Evolutionary conservation across 64 coral and sea anemone genomes (phyloP), one percentile per base, ranked within the genome.

Genomic region (Montipora cactus): DNA sequence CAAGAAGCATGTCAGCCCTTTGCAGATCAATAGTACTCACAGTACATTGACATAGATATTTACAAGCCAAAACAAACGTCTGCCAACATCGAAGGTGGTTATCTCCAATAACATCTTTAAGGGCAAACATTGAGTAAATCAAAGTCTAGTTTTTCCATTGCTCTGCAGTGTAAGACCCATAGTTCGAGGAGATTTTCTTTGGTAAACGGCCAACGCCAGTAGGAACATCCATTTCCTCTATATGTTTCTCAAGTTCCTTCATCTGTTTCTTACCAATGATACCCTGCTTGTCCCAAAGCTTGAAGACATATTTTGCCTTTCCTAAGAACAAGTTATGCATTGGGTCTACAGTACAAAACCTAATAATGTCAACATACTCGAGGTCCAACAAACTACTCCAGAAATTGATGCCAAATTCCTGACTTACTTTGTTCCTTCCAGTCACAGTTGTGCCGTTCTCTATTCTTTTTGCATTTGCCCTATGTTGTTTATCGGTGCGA

Each of bases 321-420:
- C 53, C 53, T 11, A 57, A 57, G 10, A 57, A 57, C 10, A 57
- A 57, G 53, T 57, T 57, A 57, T 57, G 53, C 53, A 57, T 57
- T 11, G 53, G 53, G 53, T 57, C 53, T 11, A 57, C 53, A 57
- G 53, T 57, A 45, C 47, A 83, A 83, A 92, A 83, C 11, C 79
- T 62, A 45, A 92, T 71, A 52, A 74, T 67, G 82, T 92, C 90
- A 92, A 92, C 82, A 52, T 92, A 92, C 52, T 79, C 76, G 12
- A 92, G 90, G 55, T 92, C 79, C 48, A 92, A 76, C 13, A 90
- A 76, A 90, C 78, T 16, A 67, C 71, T 81, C 59, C 81, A 81
- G 59, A 80, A 67, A 80, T 11, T 83, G 11, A 83, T 59, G 11
- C 80, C 80, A 83, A 22, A 59, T 59, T 83, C 49, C 8, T 28